Evolutionary conservation across 2,797 vertebrate genomes (phyloP), one percentile per base, ranked within the genome.

Genomic region (Cossypha caffra): DNA sequence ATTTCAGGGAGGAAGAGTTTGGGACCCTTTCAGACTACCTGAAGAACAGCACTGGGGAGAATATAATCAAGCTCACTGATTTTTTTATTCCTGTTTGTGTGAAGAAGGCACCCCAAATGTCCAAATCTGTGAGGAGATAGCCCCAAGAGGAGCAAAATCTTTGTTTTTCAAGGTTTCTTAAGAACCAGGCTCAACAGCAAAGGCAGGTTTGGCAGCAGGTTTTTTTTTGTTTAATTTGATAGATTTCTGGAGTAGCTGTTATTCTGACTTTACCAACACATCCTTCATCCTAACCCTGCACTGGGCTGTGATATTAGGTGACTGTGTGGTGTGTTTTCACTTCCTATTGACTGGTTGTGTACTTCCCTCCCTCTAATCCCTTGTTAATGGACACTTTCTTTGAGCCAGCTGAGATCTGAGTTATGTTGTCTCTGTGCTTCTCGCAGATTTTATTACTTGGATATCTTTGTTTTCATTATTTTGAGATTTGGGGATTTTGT

Each of bases 381-480:
- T 89, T 80, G 93, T 97, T 98, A 98, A 98, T 97, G 98, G 98
- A 98, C 96, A 96, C 95, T 97, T 97, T 95, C 95, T 95, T 94
- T 87, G 94, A 98, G 95, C 97, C 97, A 97, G 97, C 96, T 97
- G 98, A 97, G 97, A 97, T 97, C 68, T 37, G 95, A 97, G 97
- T 96, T 97, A 61, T 25, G 89, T 97, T 95, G 95, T 89, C 97
- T 97, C 95, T 95, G 94, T 96, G 96, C 96, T 96, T 88, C 97
- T 96, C 48, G 43, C 91, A 92, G 98, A 96, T 97, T 98, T 98
- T 97, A 97, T 97, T 97, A 89, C 97, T 97, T 86, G 96, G 92
- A 97, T 98, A 96, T 95, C 97, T 98, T 97, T 98, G 97, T 98
- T 98, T 98, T 97, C 97, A 95, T 98, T 98, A 97, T 98, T 98